A percentile compares a stretch with the other conserved stretches of the same genome.
These are phyloP conservation scores for Sacculina carcini DNA, from an alignment of 2,888 invertebrate species.

Conservation along the genomic window DNA sequence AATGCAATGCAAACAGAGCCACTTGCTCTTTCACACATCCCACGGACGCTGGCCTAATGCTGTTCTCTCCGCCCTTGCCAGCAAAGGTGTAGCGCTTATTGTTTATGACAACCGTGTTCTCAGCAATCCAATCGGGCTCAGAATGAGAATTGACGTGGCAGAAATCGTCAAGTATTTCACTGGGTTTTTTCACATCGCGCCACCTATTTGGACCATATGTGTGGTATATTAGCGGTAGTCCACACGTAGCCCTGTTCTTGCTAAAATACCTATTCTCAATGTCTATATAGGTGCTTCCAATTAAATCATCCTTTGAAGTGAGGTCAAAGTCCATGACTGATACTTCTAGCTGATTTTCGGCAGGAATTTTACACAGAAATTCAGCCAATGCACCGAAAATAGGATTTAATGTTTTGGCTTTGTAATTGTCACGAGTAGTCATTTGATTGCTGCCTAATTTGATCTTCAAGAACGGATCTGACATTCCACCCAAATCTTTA, in stretches of 20 bases:
- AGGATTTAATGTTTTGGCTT: conserved; percentile 25
- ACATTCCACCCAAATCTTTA: conserved; percentile 23
- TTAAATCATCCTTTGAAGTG: conserved; percentile 24
- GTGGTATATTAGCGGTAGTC: conserved; percentile 22
- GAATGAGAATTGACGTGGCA: conserved; percentile 14
- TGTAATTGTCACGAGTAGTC: conserved; percentile 24
- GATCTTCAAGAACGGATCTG: conserved; percentile 25
- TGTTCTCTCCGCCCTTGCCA: too few species aligned
- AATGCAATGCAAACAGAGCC: conserved; percentile 24
- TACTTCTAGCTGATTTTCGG: conserved; percentile 23
- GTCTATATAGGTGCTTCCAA: conserved; percentile 25
- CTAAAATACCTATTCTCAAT: conserved; percentile 26
- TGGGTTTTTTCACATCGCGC: conserved; percentile 21
- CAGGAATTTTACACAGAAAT: conserved; percentile 24
- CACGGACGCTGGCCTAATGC: conserved; percentile 13
- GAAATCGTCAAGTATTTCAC: conserved; percentile 20
- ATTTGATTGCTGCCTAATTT: conserved; percentile 21
- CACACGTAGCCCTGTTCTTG: conserved; percentile 23
- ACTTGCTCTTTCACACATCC: conserved; percentile 23
- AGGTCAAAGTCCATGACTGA: conserved; percentile 26
- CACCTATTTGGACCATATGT: too few species aligned
- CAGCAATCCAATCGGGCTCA: background rate
- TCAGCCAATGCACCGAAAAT: conserved; percentile 28
- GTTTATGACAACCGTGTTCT: background rate
- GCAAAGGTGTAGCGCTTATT: background rate